A percentile compares a stretch with the other conserved stretches of the same genome.
These are phyloP conservation scores for Drosophila mulleri DNA, from an alignment of 2,888 invertebrate genomes.

Conservation along the genomic window DNA sequence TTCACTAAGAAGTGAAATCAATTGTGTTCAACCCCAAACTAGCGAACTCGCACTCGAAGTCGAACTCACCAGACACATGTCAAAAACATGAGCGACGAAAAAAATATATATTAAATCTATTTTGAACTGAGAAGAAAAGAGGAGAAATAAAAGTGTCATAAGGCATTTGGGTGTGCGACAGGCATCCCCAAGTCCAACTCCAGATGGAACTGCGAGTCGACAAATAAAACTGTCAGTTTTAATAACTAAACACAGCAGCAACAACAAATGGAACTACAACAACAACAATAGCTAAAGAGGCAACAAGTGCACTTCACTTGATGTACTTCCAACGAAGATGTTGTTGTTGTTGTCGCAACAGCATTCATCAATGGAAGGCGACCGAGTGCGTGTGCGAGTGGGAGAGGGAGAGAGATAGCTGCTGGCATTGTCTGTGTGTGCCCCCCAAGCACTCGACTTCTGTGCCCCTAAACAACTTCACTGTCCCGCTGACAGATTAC, in stretches of 20 bases:
- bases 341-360: conserved; percentile 31
- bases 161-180: conserved; percentile 55
- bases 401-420: background rate
- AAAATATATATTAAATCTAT: conserved; percentile 41
- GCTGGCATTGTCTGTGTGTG: conserved; percentile 37
- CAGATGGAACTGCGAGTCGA: conserved; percentile 51
- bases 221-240: conserved; percentile 82
- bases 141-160: conserved; percentile 73
- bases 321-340: conserved; percentile 47
- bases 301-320: conserved; percentile 68
- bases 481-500: conserved; percentile 75
- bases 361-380: conserved; percentile 44
- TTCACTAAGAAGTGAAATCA: conserved; percentile 64
- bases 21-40: conserved; percentile 65
- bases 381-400: background rate
- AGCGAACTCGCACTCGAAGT: conserved; percentile 33
- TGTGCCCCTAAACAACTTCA: conserved; percentile 39
- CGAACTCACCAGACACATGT: conserved; percentile 66
- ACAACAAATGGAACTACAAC: conserved; percentile 16
- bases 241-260: conserved; percentile 72
- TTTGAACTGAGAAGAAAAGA: conserved; percentile 23
- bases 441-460: conserved; percentile 35
- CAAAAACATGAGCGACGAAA: conserved; percentile 50
- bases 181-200: conserved; percentile 31
- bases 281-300: conserved; percentile 22